These are phyloP conservation scores for Tachyglossus aculeatus DNA, from an alignment of 2,797 vertebrate genomes.

Conservation along the genomic window DNA sequence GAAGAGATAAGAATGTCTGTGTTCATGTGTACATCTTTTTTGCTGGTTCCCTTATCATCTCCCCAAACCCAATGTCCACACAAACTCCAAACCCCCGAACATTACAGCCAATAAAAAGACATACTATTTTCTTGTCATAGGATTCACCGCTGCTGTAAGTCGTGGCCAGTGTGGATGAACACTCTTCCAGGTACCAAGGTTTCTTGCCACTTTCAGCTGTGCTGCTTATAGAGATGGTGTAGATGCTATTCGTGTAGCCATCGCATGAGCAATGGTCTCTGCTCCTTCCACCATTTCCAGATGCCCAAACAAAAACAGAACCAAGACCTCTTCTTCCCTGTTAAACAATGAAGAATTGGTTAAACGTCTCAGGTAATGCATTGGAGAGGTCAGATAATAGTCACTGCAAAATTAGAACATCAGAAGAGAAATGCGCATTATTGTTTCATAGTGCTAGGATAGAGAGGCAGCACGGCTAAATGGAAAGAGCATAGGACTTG, in stretches of 20 bases:
- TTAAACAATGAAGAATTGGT: constrained; percentile 60
- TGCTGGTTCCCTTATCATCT: not conserved
- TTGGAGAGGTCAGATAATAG: too few species aligned
- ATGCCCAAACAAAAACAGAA: constrained; percentile 97
- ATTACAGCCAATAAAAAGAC: too few species aligned
- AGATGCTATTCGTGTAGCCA: constrained; percentile 98
- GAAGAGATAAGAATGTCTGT: too few species aligned
- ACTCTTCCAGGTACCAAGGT: constrained; percentile 98
- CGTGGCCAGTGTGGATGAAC: constrained; percentile 93
- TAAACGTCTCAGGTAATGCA: too few species aligned
- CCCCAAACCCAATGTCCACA: too few species aligned
- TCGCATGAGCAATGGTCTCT: constrained; percentile 98
- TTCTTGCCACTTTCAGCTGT: constrained; percentile 97
- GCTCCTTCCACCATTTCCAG: constrained; percentile 95
- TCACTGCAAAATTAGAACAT: too few species aligned
- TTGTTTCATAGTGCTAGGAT: too few species aligned
- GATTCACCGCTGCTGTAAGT: constrained; percentile 98
- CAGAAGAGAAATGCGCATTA: too few species aligned
- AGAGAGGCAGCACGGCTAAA: too few species aligned
- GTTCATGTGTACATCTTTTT: not conserved
- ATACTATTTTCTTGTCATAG: constrained; percentile 96
- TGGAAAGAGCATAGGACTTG: too few species aligned
- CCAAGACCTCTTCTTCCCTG: constrained; percentile 94
- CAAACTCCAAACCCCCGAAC: too few species aligned
- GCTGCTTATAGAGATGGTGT: constrained; percentile 98